Evolutionary conservation across 2,888 invertebrate genomes (phyloP).

Genomic region (Philereme vetulata): DNA sequence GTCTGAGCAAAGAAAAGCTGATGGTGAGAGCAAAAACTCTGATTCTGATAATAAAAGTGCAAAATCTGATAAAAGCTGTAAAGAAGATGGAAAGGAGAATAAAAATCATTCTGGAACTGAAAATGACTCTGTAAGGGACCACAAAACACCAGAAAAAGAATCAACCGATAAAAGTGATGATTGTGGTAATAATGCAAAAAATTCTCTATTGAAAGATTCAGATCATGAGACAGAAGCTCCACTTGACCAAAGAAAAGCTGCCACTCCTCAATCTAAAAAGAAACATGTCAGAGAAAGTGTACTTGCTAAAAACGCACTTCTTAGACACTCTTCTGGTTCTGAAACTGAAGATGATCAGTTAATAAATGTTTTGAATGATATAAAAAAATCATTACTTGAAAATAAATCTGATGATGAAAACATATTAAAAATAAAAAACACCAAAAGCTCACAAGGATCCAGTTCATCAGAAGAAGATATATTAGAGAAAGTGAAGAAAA

Average conservation of each 20-base stretch:
- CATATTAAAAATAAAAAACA: slow-evolving; percentile 23
- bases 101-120: slow-evolving; percentile 10
- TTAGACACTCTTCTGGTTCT: slow-evolving; percentile 67
- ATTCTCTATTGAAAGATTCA: slow-evolving; percentile 26
- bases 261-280: slow-evolving; percentile 43
- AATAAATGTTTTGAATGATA: slow-evolving; percentile 50
- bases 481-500: slow-evolving; percentile 32
- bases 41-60: slow-evolving; percentile 41
- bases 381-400: slow-evolving; percentile 51
- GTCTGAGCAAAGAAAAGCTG: slow-evolving; percentile 1
- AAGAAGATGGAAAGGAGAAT: slow-evolving; percentile 1
- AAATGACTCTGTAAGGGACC: slow-evolving; percentile 8
- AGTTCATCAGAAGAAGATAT: slow-evolving; percentile 48
- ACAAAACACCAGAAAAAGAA: slow-evolving; percentile 24
- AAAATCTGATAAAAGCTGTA: slow-evolving; percentile 13
- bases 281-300: slow-evolving; percentile 63
- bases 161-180: background rate
- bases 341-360: slow-evolving; percentile 67
- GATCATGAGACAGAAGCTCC: slow-evolving; percentile 28
- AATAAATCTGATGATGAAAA: slow-evolving; percentile 50
- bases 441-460: slow-evolving; percentile 8
- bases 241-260: slow-evolving; percentile 34
- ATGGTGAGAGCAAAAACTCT: slow-evolving; percentile 23
- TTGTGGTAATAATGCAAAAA: slow-evolving; percentile 20
- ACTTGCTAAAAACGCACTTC: slow-evolving; percentile 65